Conservation (phyloP, 2,113 vertebrate species). For the Alces alces region DNA sequence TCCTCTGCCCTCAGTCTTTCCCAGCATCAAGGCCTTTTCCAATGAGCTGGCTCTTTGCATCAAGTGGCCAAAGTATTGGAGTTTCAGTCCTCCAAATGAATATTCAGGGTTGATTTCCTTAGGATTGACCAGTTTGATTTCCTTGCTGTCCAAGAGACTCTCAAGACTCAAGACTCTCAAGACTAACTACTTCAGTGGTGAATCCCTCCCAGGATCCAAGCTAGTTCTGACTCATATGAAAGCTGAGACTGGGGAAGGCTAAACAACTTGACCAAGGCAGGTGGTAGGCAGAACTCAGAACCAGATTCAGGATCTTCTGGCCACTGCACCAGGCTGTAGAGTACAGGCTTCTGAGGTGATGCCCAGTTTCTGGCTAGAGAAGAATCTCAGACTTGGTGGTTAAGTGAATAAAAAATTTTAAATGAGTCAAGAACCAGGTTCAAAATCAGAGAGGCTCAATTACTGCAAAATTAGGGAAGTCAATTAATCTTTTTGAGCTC, state of each 20-base stretch:
- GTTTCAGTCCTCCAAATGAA: background rate
- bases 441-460: conserved; percentile 10
- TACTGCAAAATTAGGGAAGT: background rate
- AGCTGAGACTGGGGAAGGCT: background rate
- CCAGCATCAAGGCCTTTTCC: background rate
- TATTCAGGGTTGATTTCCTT: background rate
- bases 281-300: background rate
- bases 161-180: background rate
- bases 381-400: background rate
- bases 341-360: background rate
- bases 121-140: background rate
- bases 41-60: background rate
- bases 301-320: background rate
- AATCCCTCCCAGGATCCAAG: background rate
- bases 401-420: background rate
- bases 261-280: background rate
- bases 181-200: background rate
- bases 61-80: background rate
- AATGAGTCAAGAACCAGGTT: background rate
- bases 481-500: background rate
- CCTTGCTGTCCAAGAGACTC: background rate
- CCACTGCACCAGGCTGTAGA: background rate
- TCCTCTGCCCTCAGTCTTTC: background rate
- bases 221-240: background rate
- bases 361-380: background rate